A percentile compares a stretch with the other conserved stretches of the same genome.
Evolutionary conservation across 2,797 vertebrate genomes (phyloP).

Genomic region (Xenopus petersii): DNA sequence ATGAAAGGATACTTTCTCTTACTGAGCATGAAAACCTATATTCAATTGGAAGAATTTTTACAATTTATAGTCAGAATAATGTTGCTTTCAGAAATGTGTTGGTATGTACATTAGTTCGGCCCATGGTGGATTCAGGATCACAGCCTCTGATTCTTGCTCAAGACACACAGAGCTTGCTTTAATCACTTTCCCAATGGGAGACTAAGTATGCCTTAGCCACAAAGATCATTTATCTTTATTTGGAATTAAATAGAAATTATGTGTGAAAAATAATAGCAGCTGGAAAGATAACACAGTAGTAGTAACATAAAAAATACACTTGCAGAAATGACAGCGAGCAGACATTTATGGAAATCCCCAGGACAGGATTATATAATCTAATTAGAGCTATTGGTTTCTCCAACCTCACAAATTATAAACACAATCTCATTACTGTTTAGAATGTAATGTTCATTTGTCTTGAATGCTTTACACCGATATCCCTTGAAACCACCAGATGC

Average conservation of each 20-base stretch:
- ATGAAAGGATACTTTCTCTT: too few species aligned
- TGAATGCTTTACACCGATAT: conserved; percentile 54
- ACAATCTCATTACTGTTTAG: conserved; percentile 41
- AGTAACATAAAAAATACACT: neutral
- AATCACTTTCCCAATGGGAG: neutral
- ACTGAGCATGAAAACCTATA: too few species aligned
- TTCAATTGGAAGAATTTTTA: too few species aligned
- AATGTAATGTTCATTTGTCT: conserved; percentile 45
- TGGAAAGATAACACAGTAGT: neutral
- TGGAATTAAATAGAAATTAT: neutral
- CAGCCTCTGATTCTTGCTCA: too few species aligned
- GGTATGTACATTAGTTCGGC: too few species aligned
- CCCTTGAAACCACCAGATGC: conserved; percentile 52
- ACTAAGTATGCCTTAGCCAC: neutral
- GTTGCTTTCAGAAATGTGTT: too few species aligned
- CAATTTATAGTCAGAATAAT: too few species aligned
- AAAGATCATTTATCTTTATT: neutral
- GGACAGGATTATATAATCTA: conserved; percentile 47
- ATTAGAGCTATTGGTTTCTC: conserved; percentile 55
- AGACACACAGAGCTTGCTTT: too few species aligned
- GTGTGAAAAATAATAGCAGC: neutral
- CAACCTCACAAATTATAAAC: conserved; percentile 49
- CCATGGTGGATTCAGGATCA: too few species aligned
- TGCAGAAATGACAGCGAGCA: conserved; percentile 39
- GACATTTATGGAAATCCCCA: conserved; percentile 39